Base-by-base conservation (phyloP, 2,113 vertebrate species). In the Notothenia coriiceps region DNA sequence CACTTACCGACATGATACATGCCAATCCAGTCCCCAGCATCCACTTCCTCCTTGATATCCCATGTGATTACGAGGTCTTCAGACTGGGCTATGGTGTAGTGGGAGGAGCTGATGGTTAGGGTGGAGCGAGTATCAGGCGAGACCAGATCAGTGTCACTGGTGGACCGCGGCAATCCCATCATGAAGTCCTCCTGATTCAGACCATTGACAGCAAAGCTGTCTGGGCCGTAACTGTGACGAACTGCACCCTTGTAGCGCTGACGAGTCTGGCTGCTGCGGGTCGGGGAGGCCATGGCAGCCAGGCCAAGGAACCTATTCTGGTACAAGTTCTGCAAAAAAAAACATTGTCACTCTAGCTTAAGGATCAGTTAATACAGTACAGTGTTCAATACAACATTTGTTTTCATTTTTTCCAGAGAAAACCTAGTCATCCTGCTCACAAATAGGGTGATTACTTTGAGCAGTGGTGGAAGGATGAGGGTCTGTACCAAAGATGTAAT, bases 41-140 rank as follows among this genome's bases (percentile, higher is more conserved):
- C 98, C 81, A 99, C 98, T 44, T 99, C 98, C 75, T 99, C 98
- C 82, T 97, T 99, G 92, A 99, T 98, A 93, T 99, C 97, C 98
- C 98, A 99, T 65, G 96, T 96, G 87, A 99, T 96, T 57, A 98
- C 93, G 11, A 99, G 92, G 85, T 97, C 96, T 70, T 97, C 96
- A 0, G 97, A 96, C 81, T 98, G 97, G 55, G 97, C 97, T 0
- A 99, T 96, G 79, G 95, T 95, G 80, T 98, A 99, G 91, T 95
- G 95, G 74, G 96, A 98, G 89, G 96, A 95, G 95, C 96, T 99
- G 93, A 97, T 96, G 84, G 96, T 96, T 47, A 99, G 96, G 0
- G 97, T 99, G 84, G 98, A 99, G 54, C 98, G 96, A 83, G 96
- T 96, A 18, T 98, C 96, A 0, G 96, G 97, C 47, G 97, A 98